These are phyloP conservation scores for Cantharis nigra DNA, from an alignment of 2,888 invertebrate species.

Conservation along the genomic window DNA sequence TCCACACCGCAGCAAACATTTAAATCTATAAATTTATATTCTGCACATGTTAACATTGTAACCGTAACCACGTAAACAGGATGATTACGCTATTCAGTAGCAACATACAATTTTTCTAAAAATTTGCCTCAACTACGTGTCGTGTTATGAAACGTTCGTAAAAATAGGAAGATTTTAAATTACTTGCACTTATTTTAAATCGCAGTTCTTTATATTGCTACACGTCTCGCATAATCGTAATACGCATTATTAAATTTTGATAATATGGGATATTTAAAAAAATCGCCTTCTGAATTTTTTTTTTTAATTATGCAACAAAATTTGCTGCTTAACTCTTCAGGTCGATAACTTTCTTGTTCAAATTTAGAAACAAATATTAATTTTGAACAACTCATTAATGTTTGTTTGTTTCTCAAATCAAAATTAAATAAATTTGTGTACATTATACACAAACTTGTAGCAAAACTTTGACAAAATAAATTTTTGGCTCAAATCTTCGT, in stretches of 20 bases:
- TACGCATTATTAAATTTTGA: not conserved
- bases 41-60: not conserved
- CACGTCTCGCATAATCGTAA: not conserved
- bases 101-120: constrained; percentile 30
- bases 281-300: not conserved
- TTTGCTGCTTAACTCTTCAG: not conserved
- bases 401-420: not conserved
- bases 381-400: not conserved
- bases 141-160: constrained; percentile 9
- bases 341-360: not conserved
- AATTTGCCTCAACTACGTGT: constrained; percentile 38
- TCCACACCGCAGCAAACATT: not conserved
- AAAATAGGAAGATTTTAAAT: not conserved
- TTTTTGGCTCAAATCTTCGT: not conserved
- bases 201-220: not conserved
- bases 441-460: not conserved
- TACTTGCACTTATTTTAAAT: not conserved
- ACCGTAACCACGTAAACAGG: not conserved
- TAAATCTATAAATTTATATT: not conserved
- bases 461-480: not conserved
- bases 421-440: not conserved
- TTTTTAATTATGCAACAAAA: not conserved
- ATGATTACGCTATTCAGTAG: constrained; percentile 26
- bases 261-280: not conserved
- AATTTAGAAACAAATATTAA: not conserved